These are phyloP conservation scores for Hemiscyllium ocellatum DNA, from an alignment of 2,113 vertebrate genomes.

Conservation along the genomic window DNA sequence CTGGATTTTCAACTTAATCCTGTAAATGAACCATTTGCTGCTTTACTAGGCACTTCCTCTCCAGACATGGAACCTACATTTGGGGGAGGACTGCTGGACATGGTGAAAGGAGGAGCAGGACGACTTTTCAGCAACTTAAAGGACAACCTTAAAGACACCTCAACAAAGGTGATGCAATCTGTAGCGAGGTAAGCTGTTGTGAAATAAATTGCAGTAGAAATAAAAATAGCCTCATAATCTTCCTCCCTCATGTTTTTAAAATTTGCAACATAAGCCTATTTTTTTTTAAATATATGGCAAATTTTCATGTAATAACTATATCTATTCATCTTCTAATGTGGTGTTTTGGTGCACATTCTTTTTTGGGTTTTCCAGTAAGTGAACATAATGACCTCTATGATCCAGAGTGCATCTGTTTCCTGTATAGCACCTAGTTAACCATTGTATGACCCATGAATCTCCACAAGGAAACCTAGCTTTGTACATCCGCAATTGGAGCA, in stretches of 20 bases:
- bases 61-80: slow-evolving; percentile 88
- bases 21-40: neutral
- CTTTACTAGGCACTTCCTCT: slow-evolving; percentile 59
- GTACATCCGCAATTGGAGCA: neutral
- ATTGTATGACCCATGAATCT: neutral
- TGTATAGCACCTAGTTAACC: neutral
- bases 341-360: neutral
- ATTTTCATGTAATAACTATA: too few species aligned
- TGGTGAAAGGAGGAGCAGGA: slow-evolving; percentile 95
- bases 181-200: slow-evolving; percentile 74
- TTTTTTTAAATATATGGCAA: neutral
- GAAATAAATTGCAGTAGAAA: neutral
- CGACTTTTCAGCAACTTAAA: slow-evolving; percentile 97
- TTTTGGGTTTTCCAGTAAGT: neutral
- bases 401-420: neutral
- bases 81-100: slow-evolving; percentile 87
- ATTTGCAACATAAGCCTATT: neutral
- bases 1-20: neutral
- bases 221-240: neutral
- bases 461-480: too few species aligned
- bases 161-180: slow-evolving; percentile 94
- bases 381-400: neutral
- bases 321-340: neutral
- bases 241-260: neutral
- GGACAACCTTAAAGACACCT: slow-evolving; percentile 97